Conservation (phyloP, 2,797 vertebrate genomes). For the Nyctalus aviator region DNA sequence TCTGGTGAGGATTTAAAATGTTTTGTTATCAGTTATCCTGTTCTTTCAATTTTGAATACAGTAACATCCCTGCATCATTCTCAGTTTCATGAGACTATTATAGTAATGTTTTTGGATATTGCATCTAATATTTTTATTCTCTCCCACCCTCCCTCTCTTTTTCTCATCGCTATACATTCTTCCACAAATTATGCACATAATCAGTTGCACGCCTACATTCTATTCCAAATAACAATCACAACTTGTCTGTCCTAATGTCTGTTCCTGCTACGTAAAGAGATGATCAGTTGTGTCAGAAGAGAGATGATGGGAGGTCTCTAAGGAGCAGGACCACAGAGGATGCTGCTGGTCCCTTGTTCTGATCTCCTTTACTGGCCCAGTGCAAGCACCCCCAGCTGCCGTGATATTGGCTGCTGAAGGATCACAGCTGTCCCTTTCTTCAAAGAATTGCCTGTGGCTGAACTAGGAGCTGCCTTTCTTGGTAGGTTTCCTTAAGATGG, state of each 20-base stretch:
- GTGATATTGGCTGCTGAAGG: neutral
- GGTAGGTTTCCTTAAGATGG: neutral
- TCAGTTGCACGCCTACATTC: neutral
- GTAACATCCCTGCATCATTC: neutral
- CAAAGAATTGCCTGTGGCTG: neutral
- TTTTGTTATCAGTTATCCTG: neutral
- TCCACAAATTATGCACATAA: neutral
- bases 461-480: neutral
- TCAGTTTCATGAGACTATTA: neutral
- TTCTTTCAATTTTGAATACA: neutral
- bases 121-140: neutral
- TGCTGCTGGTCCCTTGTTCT: neutral
- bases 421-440: conserved; percentile 6
- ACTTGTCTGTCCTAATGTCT: neutral
- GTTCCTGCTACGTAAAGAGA: neutral
- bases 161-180: neutral
- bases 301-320: neutral
- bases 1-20: too few species aligned
- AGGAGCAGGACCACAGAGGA: neutral
- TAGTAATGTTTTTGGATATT: neutral
- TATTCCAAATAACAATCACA: neutral
- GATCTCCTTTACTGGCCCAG: conserved; percentile 60
- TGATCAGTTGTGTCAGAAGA: neutral
- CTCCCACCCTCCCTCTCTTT: neutral
- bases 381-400: conserved; percentile 57